A percentile compares a stretch with the other conserved stretches of the same genome.
Conservation (phyloP, 1,140 invertebrate species). For the Drosophila eugracilis region DNA sequence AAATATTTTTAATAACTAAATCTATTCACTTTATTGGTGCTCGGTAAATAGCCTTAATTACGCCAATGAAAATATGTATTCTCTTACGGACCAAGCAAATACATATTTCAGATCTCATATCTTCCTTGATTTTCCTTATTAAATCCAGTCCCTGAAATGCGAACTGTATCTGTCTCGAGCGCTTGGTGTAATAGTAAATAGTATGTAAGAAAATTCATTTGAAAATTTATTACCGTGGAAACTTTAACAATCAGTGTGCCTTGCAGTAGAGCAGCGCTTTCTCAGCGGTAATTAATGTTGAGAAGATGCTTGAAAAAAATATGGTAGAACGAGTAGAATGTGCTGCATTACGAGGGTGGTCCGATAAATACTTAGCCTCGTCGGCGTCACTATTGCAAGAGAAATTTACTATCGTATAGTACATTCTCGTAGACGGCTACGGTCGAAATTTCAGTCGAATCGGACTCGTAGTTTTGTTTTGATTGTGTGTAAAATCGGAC, state of each 20-base stretch:
- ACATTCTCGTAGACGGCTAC: no score
- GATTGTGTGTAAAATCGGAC: no score
- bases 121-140: slow-evolving; percentile 96
- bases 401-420: no score
- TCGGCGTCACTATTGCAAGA: no score
- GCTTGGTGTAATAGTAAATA: slow-evolving; percentile 97
- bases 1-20: slow-evolving; percentile 98
- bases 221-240: slow-evolving; percentile 98
- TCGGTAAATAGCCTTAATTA: slow-evolving; percentile 98
- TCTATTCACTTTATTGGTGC: slow-evolving; percentile 99
- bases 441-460: no score
- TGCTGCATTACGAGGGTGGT: no score
- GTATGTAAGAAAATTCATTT: slow-evolving; percentile 98
- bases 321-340: slow-evolving; percentile 96
- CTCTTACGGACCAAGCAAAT: slow-evolving; percentile 99
- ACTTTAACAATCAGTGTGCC: slow-evolving; percentile 99
- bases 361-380: no score
- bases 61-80: slow-evolving; percentile 99
- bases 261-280: slow-evolving; percentile 97
- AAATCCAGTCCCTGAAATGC: slow-evolving; percentile 98
- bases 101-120: slow-evolving; percentile 98
- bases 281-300: slow-evolving; percentile 96
- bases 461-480: no score
- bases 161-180: slow-evolving; percentile 97
- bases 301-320: slow-evolving; percentile 99